These are phyloP conservation scores for Rhynchonycteris naso DNA, from an alignment of 2,797 vertebrate species.

Conservation along the genomic window DNA sequence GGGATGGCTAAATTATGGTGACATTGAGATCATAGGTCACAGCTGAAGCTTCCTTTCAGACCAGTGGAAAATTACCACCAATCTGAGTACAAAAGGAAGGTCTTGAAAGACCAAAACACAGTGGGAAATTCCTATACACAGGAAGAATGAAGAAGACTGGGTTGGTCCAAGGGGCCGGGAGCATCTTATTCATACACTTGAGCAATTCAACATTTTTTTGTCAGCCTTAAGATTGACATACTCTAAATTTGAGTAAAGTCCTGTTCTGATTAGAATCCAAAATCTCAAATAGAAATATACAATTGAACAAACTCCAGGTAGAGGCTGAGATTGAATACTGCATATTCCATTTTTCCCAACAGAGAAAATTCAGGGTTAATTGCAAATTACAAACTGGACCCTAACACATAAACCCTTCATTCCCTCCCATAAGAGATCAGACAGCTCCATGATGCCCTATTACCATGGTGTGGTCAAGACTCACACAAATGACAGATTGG, in stretches of 20 bases:
- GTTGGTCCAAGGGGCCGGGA: not conserved
- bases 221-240: not conserved
- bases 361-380: not conserved
- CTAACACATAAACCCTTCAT: not conserved
- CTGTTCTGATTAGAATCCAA: not conserved
- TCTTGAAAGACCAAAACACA: conserved; percentile 36
- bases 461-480: not conserved
- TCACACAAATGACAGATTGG: not conserved
- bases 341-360: not conserved
- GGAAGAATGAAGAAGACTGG: not conserved
- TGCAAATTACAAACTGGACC: not conserved
- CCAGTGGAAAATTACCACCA: conserved; percentile 70
- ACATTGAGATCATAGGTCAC: conserved; percentile 75
- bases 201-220: not conserved
- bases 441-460: not conserved
- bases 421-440: not conserved
- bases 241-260: not conserved
- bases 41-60: conserved; percentile 59
- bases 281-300: not conserved
- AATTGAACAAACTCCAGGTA: not conserved
- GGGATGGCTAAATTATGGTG: conserved; percentile 73
- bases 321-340: not conserved
- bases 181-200: not conserved
- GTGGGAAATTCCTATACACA: not conserved
- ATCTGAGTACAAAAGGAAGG: conserved; percentile 42